Percentiles rank a stretch among this genome's conserved stretches.
Evolutionary conservation across 2,113 vertebrate genomes (phyloP).

Genomic region (Charadrius vociferus): DNA sequence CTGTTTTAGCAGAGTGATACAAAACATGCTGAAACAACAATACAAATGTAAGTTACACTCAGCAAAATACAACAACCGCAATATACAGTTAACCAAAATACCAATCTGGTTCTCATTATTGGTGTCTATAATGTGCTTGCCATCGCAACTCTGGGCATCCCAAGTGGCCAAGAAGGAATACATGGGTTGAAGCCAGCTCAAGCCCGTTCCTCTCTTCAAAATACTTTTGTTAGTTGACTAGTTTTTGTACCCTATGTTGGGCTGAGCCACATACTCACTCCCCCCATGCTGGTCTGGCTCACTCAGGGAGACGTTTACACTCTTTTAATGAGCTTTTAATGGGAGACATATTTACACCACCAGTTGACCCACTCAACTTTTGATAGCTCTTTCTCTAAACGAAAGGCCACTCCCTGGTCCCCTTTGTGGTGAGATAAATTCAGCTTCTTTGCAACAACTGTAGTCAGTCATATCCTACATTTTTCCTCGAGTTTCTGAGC

Average conservation of each 20-base stretch:
- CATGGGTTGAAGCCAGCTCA: background rate
- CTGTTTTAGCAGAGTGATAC: background rate
- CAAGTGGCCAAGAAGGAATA: background rate
- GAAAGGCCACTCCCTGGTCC: background rate
- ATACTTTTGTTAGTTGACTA: background rate
- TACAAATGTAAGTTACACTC: background rate
- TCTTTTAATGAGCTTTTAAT: background rate
- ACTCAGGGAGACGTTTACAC: background rate
- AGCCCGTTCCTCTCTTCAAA: background rate
- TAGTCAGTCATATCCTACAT: background rate
- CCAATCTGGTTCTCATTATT: background rate
- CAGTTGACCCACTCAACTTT: background rate
- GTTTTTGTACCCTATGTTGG: background rate
- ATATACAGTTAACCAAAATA: background rate
- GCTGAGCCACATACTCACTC: background rate
- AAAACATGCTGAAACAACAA: background rate
- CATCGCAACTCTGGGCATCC: background rate
- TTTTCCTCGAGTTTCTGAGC: background rate
- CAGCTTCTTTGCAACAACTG: background rate
- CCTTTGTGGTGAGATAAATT: background rate
- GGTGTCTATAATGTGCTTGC: background rate
- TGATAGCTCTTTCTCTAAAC: background rate
- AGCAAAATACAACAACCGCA: background rate
- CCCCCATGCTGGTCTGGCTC: background rate
- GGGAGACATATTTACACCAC: background rate